Evolutionary conservation across 37 sponge, comb jelly and placozoan species (phyloP).

Genomic region (Oscarella lobularis): DNA sequence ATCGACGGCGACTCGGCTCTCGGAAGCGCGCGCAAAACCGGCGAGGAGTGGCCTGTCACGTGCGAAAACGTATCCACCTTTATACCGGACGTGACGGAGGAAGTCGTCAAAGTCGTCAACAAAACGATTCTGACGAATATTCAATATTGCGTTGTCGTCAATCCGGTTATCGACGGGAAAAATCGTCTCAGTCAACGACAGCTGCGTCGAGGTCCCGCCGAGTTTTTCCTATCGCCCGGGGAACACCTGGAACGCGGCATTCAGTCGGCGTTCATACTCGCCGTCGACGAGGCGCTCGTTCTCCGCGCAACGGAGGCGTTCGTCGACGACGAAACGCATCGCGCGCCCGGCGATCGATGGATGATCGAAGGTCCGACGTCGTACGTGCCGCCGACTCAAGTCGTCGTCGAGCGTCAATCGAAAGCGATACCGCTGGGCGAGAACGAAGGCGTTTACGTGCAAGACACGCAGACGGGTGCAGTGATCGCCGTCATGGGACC

Average conservation of each 20-base stretch:
- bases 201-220: conserved; percentile 43
- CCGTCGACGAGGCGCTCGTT: conserved; percentile 81
- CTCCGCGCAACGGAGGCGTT: conserved; percentile 68
- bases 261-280: conserved; percentile 47
- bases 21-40: conserved; percentile 18
- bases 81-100: conserved; percentile 76
- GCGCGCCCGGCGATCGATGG: conserved; percentile 75
- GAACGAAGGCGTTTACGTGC: conserved; percentile 88
- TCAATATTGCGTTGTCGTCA: conserved; percentile 74
- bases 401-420: conserved; percentile 51
- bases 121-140: conserved; percentile 44
- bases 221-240: conserved; percentile 77
- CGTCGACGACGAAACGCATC: conserved; percentile 26
- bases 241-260: conserved; percentile 67
- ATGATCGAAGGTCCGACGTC: conserved; percentile 78
- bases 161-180: conserved; percentile 52
- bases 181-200: conserved; percentile 39
- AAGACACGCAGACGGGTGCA: conserved; percentile 53
- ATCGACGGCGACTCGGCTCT: not conserved
- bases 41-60: conserved; percentile 88
- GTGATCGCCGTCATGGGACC: conserved; percentile 67
- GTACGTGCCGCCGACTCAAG: conserved; percentile 57
- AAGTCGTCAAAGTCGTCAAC: conserved; percentile 48
- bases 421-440: conserved; percentile 74
- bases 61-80: conserved; percentile 39